phyloP scores from a whole-genome alignment of 2,797 vertebrate species.

The Girardinus metallicus region DNA sequence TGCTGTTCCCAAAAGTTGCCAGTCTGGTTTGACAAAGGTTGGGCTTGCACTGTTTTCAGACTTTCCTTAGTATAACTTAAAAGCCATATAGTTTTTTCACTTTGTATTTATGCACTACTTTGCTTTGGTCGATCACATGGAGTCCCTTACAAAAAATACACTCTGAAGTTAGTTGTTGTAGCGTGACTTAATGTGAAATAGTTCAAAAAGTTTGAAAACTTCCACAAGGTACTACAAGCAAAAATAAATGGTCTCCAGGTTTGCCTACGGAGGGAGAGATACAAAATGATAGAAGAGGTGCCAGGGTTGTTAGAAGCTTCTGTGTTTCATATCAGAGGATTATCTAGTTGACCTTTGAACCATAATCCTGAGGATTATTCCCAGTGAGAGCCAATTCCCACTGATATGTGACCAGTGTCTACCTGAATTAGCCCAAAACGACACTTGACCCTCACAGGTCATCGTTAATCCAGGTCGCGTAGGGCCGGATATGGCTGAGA shows the following conservation, averaged over 20 bases:
- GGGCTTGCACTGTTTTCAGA: background rate
- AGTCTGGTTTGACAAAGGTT: background rate
- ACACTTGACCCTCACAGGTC: conserved; percentile 79
- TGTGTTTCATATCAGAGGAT: conserved; percentile 74
- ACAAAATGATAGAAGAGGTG: conserved; percentile 27
- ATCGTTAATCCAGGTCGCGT: conserved; percentile 71
- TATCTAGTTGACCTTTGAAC: conserved; percentile 76
- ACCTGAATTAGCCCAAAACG: conserved; percentile 76
- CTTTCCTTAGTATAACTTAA: background rate
- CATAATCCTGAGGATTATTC: conserved; percentile 51
- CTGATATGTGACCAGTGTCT: conserved; percentile 70
- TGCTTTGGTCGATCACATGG: background rate
- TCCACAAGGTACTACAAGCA: background rate
- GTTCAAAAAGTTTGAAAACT: background rate
- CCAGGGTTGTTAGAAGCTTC: conserved; percentile 37
- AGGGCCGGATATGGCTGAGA: conserved; percentile 75
- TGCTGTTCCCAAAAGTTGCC: background rate
- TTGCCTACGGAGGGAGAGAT: conserved; percentile 5
- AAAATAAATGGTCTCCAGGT: background rate
- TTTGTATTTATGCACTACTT: background rate
- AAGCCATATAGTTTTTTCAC: background rate
- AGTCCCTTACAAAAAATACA: background rate
- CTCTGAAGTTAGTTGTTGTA: background rate
- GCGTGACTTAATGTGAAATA: background rate
- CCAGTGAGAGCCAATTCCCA: conserved; percentile 66